phyloP scores from a whole-genome alignment of 23 tunicate genomes.

The Clavelina lepadiformis region DNA sequence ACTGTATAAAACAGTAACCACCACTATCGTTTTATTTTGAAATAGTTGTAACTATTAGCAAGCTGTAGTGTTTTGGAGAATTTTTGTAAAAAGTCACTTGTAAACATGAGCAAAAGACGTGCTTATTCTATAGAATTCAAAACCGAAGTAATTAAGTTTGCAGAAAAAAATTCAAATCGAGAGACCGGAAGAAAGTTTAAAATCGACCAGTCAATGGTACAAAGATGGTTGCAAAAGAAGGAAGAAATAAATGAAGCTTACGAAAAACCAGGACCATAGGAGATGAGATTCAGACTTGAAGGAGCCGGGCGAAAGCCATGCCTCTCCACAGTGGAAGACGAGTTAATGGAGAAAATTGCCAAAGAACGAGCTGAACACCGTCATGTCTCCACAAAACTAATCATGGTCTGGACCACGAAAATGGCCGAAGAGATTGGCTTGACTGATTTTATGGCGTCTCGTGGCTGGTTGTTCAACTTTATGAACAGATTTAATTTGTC shows the following conservation, averaged over 20 bases:
- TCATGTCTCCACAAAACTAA: conserved; percentile 53
- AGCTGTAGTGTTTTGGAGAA: too few species aligned
- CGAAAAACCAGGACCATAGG: conserved; percentile 34
- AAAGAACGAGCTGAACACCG: conserved; percentile 34
- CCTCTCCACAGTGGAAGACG: conserved; percentile 31
- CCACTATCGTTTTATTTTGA: too few species aligned
- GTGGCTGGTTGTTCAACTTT: conserved; percentile 35
- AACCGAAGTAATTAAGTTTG: conserved; percentile 40
- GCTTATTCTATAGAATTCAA: conserved; percentile 43
- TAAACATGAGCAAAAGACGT: conserved; percentile 37
- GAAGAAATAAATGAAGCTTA: conserved; percentile 23
- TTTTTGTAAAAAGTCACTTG: too few species aligned
- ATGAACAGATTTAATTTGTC: conserved; percentile 7
- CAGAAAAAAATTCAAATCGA: conserved; percentile 45
- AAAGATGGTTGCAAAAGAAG: conserved; percentile 42
- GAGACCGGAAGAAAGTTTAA: conserved; percentile 46
- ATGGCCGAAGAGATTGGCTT: conserved; percentile 32
- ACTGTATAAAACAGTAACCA: too few species aligned
- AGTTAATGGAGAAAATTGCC: conserved; percentile 49
- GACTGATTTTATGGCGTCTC: conserved; percentile 43
- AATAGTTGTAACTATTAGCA: too few species aligned
- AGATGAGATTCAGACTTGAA: conserved; percentile 25
- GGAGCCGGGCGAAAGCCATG: too few species aligned
- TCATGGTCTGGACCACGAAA: conserved; percentile 36
- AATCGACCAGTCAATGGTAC: conserved; percentile 50